Percentiles rank a stretch among this genome's conserved stretches.
phyloP scores from a whole-genome alignment of 2,888 invertebrate species.

The Vesta saturnalis region DNA sequence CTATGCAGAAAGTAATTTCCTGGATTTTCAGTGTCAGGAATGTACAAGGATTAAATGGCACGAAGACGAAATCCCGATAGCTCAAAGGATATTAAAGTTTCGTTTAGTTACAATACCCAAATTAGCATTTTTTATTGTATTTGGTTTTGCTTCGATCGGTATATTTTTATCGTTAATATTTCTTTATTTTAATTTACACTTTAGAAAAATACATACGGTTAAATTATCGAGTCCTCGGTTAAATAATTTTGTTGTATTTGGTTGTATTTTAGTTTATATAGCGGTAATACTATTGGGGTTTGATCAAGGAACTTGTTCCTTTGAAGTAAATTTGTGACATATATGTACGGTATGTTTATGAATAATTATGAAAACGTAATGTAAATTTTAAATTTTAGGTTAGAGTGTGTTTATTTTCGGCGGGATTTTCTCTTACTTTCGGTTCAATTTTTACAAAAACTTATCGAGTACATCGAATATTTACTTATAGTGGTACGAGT shows the following conservation, averaged over 20 bases:
- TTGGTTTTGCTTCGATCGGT: constrained; percentile 77
- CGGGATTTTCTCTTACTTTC: constrained; percentile 91
- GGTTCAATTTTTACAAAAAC: constrained; percentile 97
- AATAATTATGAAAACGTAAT: background rate
- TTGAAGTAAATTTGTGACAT: constrained; percentile 75
- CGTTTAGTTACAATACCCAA: constrained; percentile 82
- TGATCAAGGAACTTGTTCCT: constrained; percentile 79
- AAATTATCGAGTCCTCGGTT: constrained; percentile 92
- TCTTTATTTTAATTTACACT: constrained; percentile 84
- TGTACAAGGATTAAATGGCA: constrained; percentile 78
- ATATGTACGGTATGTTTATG: constrained; percentile 83
- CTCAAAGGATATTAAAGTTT: constrained; percentile 77
- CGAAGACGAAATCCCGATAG: constrained; percentile 83
- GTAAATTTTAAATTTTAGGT: constrained; percentile 65
- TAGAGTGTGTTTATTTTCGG: constrained; percentile 86
- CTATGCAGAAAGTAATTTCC: constrained; percentile 68
- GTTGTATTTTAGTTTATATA: constrained; percentile 89
- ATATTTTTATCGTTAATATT: constrained; percentile 79
- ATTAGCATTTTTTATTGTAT: constrained; percentile 77
- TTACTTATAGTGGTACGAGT: constrained; percentile 83
- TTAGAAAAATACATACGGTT: constrained; percentile 85
- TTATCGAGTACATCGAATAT: constrained; percentile 90
- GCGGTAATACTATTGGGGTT: constrained; percentile 88
- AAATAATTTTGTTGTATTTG: constrained; percentile 91
- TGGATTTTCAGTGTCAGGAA: constrained; percentile 75